Base-by-base conservation (phyloP, 2,888 invertebrate species). In the Meghimatium bilineatum region DNA sequence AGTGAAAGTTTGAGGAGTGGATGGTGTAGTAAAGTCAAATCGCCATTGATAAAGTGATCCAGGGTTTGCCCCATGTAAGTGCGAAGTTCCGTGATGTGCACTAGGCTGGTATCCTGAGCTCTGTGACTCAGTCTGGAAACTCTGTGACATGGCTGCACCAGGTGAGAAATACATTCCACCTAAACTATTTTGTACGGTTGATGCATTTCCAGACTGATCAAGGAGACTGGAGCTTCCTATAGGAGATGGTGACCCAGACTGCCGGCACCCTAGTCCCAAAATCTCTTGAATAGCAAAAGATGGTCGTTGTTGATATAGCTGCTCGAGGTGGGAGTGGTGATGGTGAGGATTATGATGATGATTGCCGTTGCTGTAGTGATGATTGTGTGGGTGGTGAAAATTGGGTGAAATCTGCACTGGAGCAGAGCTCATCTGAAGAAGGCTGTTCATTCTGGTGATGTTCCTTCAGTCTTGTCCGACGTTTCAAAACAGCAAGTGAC, bases 211-310 rank as follows among this genome's bases (percentile, higher is more conserved):
- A 76, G 90, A 72, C n/a, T 88, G 67, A 32, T 90, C 90, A 10
- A 90, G 89, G 56, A 89, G 67, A 20, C 82, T 56, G 0, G 66
- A n/a, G 5, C 5, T n/a, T 17, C 76, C 82, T n/a, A 76, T 49
- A 23, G 82, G 69, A 34, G 82, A 77, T 1, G 82, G 77, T 1
- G 82, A 67, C 0, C 77, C 86, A 71, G 88, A 88, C 72, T 89
- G 90, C 56, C 89, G 87, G 83, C 90, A 90, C 32, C 87, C 87
- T 29, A 91, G 87, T 14, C 97, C 97, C 89, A 97, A 95, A 91
- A 97, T 95, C 94, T 97, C 97, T 94, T 97, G 97, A 91, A 97
- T 97, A 88, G 96, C 97, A 94, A 97, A 97, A 77, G 97, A 97
- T 87, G 96, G 96, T 89, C 97, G 95, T 94, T 97, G 97, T 8